These are phyloP conservation scores for Tapirus terrestris DNA, from an alignment of 2,113 vertebrate genomes.

Conservation along the genomic window DNA sequence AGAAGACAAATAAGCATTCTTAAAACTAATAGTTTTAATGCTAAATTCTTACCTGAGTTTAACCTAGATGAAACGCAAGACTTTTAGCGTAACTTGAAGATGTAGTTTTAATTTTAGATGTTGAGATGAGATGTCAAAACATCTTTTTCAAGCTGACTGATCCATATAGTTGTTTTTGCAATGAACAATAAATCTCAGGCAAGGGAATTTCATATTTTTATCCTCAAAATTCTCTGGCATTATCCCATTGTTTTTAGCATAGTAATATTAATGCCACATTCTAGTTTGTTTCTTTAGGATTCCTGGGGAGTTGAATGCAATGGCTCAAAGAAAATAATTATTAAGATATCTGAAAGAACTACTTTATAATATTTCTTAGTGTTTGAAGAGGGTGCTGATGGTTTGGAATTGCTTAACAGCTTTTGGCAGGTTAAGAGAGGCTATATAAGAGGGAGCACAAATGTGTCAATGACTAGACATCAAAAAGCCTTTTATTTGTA, in stretches of 20 bases:
- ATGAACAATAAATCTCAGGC: constrained; percentile 58
- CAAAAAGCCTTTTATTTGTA: not conserved
- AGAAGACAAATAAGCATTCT: constrained; percentile 39
- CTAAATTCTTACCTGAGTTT: constrained; percentile 66
- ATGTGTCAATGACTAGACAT: not conserved
- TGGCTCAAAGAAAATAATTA: constrained; percentile 57
- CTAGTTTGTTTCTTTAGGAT: constrained; percentile 53
- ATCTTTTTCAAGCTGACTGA: constrained; percentile 63
- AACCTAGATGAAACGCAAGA: constrained; percentile 53
- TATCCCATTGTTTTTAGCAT: constrained; percentile 63
- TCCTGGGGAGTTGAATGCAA: constrained; percentile 50
- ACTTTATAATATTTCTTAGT: constrained; percentile 16
- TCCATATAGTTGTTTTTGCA: constrained; percentile 53
- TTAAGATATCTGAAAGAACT: constrained; percentile 53
- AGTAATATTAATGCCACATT: constrained; percentile 71
- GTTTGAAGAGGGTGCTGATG: constrained; percentile 49
- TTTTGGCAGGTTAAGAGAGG: constrained; percentile 33
- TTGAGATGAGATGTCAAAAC: constrained; percentile 59
- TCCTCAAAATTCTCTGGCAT: constrained; percentile 71
- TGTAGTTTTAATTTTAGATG: constrained; percentile 75
- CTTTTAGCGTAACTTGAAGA: constrained; percentile 74
- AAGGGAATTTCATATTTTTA: constrained; percentile 76
- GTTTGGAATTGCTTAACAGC: constrained; percentile 48
- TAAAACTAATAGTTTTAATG: not conserved
- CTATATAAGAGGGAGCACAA: not conserved